Evolutionary conservation across 64 coral and sea anemone species (phyloP).

Genomic region (Exaiptasia diaphana): DNA sequence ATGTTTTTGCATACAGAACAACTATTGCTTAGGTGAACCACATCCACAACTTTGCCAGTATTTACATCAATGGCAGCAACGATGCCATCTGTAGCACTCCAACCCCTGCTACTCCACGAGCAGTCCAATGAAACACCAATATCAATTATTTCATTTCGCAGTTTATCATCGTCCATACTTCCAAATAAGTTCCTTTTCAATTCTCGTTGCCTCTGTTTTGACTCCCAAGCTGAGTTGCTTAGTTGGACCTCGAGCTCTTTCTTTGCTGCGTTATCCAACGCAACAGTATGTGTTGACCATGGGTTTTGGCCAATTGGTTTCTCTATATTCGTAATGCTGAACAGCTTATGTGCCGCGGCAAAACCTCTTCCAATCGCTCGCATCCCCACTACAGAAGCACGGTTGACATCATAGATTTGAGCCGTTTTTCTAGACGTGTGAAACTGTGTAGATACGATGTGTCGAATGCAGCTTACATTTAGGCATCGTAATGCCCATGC

Average conservation of each 20-base stretch:
- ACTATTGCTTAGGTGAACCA: conserved; percentile 22
- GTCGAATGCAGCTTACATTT: background rate
- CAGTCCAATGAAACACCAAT: background rate
- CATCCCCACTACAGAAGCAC: background rate
- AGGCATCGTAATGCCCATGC: background rate
- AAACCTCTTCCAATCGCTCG: conserved; percentile 15
- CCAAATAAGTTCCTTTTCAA: background rate
- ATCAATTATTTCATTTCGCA: background rate
- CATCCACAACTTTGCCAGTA: background rate
- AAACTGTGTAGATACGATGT: background rate
- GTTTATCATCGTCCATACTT: background rate
- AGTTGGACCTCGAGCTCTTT: background rate
- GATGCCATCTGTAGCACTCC: background rate
- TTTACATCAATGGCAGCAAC: too few relatives aligned
- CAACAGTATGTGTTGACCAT: background rate
- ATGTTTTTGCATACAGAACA: background rate
- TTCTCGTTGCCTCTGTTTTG: background rate
- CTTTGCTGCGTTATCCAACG: background rate
- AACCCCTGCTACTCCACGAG: background rate
- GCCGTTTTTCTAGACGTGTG: background rate
- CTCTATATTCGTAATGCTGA: background rate
- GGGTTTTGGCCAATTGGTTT: conserved; percentile 11
- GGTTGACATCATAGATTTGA: background rate
- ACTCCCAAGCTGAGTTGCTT: background rate
- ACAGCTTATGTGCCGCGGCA: conserved; percentile 26